A percentile compares a stretch with the other conserved stretches of the same genome.
These are phyloP conservation scores for Schizothorax lantsangensis DNA, from an alignment of 2,797 vertebrate species.

Conservation along the genomic window DNA sequence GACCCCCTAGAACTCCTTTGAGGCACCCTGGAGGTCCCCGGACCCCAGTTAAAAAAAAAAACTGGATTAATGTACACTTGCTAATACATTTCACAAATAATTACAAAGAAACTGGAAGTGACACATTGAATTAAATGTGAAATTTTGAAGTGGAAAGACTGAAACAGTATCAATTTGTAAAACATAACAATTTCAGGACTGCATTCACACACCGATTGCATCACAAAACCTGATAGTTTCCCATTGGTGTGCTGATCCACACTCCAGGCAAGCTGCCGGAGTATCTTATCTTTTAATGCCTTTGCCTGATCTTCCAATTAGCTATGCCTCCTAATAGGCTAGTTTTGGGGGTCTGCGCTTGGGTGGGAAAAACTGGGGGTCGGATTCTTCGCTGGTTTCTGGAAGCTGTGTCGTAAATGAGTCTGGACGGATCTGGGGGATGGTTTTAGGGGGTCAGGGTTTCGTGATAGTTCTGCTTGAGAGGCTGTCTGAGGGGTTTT, in stretches of 20 bases:
- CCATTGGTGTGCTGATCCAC: slow-evolving; percentile 86
- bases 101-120: background rate
- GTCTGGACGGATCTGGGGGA: slow-evolving; percentile 38
- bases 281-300: slow-evolving; percentile 93
- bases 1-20: no score
- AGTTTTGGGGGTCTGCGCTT: slow-evolving; percentile 64
- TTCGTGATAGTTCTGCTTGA: slow-evolving; percentile 92
- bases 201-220: slow-evolving; percentile 72
- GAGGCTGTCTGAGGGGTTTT: slow-evolving; percentile 89
- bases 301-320: slow-evolving; percentile 94
- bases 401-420: slow-evolving; percentile 24
- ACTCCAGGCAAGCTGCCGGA: slow-evolving; percentile 88
- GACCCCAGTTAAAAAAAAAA: background rate
- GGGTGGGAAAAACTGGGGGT: slow-evolving; percentile 44
- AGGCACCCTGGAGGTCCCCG: no score
- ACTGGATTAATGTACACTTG: background rate
- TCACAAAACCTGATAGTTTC: slow-evolving; percentile 87
- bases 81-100: background rate
- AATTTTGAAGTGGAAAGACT: background rate
- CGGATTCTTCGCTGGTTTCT: slow-evolving; percentile 38
- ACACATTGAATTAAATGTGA: background rate
- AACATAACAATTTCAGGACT: slow-evolving; percentile 18
- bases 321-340: slow-evolving; percentile 88
- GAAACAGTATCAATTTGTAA: background rate
- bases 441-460: slow-evolving; percentile 68